A percentile compares a stretch with the other conserved stretches of the same genome.
Evolutionary conservation across 2,113 vertebrate genomes (phyloP).

Genomic region (Hypanus sabinus): DNA sequence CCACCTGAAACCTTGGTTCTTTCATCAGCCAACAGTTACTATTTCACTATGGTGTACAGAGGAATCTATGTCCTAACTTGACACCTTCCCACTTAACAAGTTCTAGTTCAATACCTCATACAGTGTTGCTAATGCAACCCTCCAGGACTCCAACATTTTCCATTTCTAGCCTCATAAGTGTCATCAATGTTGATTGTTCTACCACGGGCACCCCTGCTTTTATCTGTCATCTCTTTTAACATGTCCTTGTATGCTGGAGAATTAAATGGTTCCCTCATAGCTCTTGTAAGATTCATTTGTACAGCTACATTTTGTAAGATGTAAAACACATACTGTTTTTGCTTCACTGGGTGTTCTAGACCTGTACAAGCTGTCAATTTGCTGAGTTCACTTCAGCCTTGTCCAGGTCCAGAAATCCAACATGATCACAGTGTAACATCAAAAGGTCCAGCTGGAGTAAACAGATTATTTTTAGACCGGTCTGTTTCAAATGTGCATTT

Average conservation of each 20-base stretch:
- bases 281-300: background rate
- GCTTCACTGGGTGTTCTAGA: background rate
- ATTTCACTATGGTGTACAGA: background rate
- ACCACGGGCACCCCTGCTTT: too few species aligned
- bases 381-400: background rate
- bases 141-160: background rate
- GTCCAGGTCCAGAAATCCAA: background rate
- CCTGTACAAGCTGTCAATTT: background rate
- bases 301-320: background rate
- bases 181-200: background rate
- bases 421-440: background rate
- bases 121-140: background rate
- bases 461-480: background rate
- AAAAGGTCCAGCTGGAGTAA: background rate
- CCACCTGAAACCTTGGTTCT: background rate
- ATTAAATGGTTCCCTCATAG: background rate
- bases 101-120: background rate
- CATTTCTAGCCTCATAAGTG: background rate
- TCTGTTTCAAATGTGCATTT: background rate
- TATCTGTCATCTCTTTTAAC: background rate
- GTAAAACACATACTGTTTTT: background rate
- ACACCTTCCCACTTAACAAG: background rate
- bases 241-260: background rate
- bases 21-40: background rate
- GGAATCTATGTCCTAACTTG: background rate